Conservation (phyloP, 1,140 invertebrate species). For the Cotesia vestalis region DNA sequence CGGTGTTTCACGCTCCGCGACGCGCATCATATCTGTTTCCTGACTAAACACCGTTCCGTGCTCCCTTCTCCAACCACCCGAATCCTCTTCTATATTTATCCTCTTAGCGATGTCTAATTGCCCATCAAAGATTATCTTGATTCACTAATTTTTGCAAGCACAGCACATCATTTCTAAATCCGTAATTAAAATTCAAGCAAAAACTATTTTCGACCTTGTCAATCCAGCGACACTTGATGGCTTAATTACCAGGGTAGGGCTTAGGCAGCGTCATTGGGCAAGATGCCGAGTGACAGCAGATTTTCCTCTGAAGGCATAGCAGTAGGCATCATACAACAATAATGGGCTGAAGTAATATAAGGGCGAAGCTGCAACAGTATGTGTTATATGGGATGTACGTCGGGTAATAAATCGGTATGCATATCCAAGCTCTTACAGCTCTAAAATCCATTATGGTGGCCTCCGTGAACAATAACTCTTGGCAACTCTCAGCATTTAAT, state of each 20-base stretch:
- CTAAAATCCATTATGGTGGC: constrained; percentile 58
- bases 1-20: constrained; percentile 58
- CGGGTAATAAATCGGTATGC: constrained; percentile 32
- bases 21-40: constrained; percentile 62
- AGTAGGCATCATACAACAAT: neutral
- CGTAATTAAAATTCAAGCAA: too few species aligned
- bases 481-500: constrained; percentile 49
- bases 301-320: neutral
- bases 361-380: constrained; percentile 6
- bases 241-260: too few species aligned
- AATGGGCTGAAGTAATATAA: neutral
- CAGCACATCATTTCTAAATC: too few species aligned
- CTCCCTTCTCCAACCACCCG: constrained; percentile 37
- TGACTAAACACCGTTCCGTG: constrained; percentile 44
- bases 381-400: constrained; percentile 20
- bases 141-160: too few species aligned
- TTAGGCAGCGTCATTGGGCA: too few species aligned
- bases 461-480: constrained; percentile 64
- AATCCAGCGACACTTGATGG: too few species aligned
- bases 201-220: too few species aligned
- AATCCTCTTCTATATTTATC: constrained; percentile 35
- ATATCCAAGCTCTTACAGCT: constrained; percentile 17
- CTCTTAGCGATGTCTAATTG: neutral
- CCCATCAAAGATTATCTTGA: too few species aligned
- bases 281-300: neutral